phyloP scores from a whole-genome alignment of 2,797 vertebrate species.

The Pristis pectinata region DNA sequence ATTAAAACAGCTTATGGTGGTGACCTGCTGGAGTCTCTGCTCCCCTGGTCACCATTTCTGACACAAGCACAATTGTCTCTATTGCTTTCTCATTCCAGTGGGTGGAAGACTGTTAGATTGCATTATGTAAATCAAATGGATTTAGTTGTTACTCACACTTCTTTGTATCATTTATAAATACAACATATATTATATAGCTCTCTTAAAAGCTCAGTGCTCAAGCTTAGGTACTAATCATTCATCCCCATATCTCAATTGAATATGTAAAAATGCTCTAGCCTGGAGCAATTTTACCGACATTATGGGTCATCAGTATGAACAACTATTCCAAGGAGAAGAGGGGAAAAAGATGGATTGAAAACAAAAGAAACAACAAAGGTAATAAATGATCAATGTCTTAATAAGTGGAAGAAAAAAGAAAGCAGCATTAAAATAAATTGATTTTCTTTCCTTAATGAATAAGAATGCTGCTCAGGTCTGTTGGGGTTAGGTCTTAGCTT shows the following conservation, averaged over 20 bases:
- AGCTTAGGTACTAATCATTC: not conserved
- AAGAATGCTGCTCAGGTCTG: not conserved
- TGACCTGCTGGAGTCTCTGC: not conserved
- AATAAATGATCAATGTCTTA: not conserved
- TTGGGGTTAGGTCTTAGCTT: not conserved
- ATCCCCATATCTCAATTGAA: not conserved
- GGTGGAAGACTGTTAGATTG: not conserved
- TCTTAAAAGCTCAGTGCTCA: not conserved
- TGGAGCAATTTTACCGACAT: not conserved
- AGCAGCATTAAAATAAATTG: not conserved
- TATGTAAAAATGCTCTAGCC: not conserved
- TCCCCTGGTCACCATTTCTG: not conserved
- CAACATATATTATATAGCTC: not conserved
- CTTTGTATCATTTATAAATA: not conserved
- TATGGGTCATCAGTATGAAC: not conserved
- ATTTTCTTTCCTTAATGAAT: not conserved
- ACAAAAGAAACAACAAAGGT: not conserved
- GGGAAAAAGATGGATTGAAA: not conserved
- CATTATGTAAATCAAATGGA: not conserved
- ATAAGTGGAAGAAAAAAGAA: not conserved
- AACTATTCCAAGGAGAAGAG: not conserved
- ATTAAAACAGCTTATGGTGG: not conserved
- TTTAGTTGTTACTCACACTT: not conserved
- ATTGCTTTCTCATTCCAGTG: conserved; percentile 5
- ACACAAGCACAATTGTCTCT: not conserved